Conservation (phyloP, 2,888 invertebrate genomes). For the Iphiclides podalirius region DNA sequence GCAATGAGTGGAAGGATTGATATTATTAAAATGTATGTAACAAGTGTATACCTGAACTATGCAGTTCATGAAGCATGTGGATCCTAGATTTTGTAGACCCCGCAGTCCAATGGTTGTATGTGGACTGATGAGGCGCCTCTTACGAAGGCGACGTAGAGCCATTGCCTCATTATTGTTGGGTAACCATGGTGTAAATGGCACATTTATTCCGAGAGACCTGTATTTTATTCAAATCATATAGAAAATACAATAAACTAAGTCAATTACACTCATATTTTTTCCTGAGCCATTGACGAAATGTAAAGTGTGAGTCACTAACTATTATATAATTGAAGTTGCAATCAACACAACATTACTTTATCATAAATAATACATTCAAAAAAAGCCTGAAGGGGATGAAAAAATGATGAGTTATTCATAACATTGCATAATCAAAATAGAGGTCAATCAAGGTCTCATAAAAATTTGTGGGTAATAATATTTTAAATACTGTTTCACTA, state of each 20-base stretch:
- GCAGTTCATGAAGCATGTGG: conserved; percentile 99
- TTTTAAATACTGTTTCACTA: background rate
- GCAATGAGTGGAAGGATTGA: no score
- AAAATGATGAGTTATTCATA: background rate
- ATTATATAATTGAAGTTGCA: no score
- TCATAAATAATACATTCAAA: no score
- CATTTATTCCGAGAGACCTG: conserved; percentile 79
- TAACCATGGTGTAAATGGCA: conserved; percentile 88
- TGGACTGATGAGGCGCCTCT: conserved; percentile 88
- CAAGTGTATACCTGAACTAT: conserved; percentile 91
- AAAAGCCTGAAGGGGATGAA: no score
- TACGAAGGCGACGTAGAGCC: conserved; percentile 86
- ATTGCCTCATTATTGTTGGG: conserved; percentile 88
- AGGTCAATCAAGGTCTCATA: conserved; percentile 7
- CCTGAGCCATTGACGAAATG: no score
- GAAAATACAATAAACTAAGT: no score
- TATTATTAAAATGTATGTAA: no score
- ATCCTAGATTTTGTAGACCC: conserved; percentile 96
- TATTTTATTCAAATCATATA: conserved; percentile 9
- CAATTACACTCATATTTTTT: no score
- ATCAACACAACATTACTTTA: no score
- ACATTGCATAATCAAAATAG: conserved; percentile 1
- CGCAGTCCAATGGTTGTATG: conserved; percentile 93
- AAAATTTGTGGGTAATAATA: background rate
- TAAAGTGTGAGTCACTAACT: no score